Evolutionary conservation across 2,797 vertebrate species (phyloP).

Genomic region (Emydoidea blandingii): DNA sequence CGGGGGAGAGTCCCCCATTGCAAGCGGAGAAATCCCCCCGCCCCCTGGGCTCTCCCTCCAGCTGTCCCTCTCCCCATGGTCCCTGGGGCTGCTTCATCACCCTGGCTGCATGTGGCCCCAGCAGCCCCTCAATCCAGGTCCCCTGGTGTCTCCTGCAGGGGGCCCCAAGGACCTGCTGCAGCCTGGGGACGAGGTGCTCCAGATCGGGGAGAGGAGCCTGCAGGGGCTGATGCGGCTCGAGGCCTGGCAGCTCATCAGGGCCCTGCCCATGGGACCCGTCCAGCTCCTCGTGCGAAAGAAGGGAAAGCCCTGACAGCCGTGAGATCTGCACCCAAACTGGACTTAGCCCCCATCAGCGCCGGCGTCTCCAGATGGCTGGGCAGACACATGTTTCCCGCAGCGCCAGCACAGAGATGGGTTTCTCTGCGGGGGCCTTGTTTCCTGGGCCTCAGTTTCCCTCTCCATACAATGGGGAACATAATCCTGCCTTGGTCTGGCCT

Average conservation of each 20-base stretch:
- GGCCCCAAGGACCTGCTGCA: conserved; percentile 78
- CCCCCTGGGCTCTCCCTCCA: not conserved
- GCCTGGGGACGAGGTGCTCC: conserved; percentile 83
- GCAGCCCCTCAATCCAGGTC: not conserved
- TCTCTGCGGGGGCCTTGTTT: too few relatives aligned
- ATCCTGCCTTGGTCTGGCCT: not conserved
- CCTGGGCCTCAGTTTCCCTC: not conserved
- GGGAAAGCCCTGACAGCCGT: not conserved
- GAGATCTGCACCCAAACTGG: not conserved
- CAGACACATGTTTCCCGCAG: too few relatives aligned
- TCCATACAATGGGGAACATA: not conserved
- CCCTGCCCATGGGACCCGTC: conserved; percentile 59
- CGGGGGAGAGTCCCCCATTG: not conserved
- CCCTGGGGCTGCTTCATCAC: not conserved
- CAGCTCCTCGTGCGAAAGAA: not conserved
- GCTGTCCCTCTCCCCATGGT: not conserved
- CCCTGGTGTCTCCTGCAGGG: not conserved
- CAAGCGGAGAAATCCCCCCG: not conserved
- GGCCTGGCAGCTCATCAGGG: conserved; percentile 84
- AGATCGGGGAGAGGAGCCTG: conserved; percentile 78
- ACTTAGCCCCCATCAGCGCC: not conserved
- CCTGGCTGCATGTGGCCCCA: not conserved
- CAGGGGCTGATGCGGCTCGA: conserved; percentile 82
- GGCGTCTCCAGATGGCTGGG: not conserved
- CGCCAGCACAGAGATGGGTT: not conserved